These are phyloP conservation scores for Sycophila sp. DNA, from an alignment of 1,140 invertebrate species.

Conservation along the genomic window DNA sequence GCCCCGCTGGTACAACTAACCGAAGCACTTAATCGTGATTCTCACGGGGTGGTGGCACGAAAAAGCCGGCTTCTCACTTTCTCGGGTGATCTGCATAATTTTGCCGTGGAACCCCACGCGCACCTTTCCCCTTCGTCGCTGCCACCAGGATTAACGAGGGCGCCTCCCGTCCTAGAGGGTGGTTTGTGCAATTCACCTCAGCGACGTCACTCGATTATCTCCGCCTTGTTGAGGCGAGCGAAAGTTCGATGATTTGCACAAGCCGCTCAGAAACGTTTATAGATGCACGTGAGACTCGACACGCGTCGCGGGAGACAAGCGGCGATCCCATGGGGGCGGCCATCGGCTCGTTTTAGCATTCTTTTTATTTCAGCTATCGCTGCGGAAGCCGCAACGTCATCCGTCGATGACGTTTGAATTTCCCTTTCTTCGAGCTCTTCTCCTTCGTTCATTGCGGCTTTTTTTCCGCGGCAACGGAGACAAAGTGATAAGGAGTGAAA, in stretches of 20 bases:
- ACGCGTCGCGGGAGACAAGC: neutral
- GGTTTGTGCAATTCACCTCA: conserved; percentile 65
- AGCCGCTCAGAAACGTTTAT: conserved; percentile 44
- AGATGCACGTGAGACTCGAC: conserved; percentile 32
- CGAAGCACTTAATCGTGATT: conserved; percentile 28
- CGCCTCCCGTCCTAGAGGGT: conserved; percentile 45
- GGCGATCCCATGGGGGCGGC: neutral
- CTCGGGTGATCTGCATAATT: conserved; percentile 61
- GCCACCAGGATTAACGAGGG: conserved; percentile 56
- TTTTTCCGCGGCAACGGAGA: conserved; percentile 3
- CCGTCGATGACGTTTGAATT: conserved; percentile 20
- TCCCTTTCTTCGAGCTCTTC: conserved; percentile 19
- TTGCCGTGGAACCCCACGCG: conserved; percentile 25
- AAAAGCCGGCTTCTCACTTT: neutral
- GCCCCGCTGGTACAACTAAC: conserved; percentile 1
- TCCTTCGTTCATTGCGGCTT: neutral
- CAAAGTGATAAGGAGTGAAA: conserved; percentile 38
- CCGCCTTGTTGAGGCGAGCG: conserved; percentile 55
- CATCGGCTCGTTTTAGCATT: conserved; percentile 23
- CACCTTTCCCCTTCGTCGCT: conserved; percentile 24
- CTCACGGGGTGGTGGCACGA: neutral
- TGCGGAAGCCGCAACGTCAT: conserved; percentile 26
- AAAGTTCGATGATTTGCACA: conserved; percentile 61
- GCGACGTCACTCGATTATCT: conserved; percentile 60
- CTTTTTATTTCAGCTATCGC: neutral